These are phyloP conservation scores for Gonioctena quinquepunctata DNA, from an alignment of 1,140 invertebrate species.

Conservation along the genomic window DNA sequence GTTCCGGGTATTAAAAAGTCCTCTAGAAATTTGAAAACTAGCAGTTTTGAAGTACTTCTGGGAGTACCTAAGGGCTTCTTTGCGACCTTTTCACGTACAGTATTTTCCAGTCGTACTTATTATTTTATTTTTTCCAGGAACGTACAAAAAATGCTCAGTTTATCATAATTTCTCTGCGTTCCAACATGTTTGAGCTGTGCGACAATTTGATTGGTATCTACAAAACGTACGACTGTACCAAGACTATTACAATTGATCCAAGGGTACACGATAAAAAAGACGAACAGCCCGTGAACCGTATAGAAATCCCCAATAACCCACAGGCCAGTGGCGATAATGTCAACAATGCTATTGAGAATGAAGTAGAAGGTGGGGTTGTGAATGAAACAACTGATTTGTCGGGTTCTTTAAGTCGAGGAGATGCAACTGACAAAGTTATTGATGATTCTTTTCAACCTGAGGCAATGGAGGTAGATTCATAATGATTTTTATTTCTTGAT, in stretches of 20 bases:
- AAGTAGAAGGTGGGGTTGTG: not conserved
- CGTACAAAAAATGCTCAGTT: slow-evolving; percentile 98
- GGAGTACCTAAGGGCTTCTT: too few species aligned
- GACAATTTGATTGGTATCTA: slow-evolving; percentile 89
- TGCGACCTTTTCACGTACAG: too few species aligned
- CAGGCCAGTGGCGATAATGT: not conserved
- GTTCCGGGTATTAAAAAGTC: too few species aligned
- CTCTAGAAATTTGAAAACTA: too few species aligned
- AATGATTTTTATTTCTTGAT: too few species aligned
- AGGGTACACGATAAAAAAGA: slow-evolving; percentile 21
- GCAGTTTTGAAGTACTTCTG: too few species aligned
- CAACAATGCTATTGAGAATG: not conserved
- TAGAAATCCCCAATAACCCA: not conserved
- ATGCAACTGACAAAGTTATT: not conserved
- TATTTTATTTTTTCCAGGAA: slow-evolving; percentile 72
- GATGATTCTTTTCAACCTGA: not conserved
- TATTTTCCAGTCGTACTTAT: not conserved
- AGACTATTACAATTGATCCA: slow-evolving; percentile 72
- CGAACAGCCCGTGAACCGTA: not conserved
- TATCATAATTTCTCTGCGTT: slow-evolving; percentile 94
- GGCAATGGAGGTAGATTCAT: slow-evolving; percentile 7
- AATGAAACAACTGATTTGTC: not conserved
- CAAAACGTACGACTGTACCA: slow-evolving; percentile 89
- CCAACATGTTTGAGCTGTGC: slow-evolving; percentile 95
- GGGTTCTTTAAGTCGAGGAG: not conserved